Conservation (phyloP, 92 coral and sea anemone genomes). For the Montipora capitata region DNA sequence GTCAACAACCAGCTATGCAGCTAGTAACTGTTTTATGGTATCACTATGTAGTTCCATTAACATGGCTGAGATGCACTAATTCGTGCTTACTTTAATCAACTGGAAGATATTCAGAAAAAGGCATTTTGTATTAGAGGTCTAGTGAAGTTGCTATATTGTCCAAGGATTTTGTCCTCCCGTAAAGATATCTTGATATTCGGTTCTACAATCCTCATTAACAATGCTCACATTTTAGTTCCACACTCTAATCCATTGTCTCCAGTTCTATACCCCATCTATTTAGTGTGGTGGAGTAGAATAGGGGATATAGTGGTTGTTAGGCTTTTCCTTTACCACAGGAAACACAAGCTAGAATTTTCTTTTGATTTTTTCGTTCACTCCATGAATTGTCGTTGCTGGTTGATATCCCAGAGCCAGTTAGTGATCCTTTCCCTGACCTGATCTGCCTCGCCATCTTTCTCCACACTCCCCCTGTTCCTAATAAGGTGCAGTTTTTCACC, state of each 20-base stretch:
- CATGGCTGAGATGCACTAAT: constrained; percentile 27
- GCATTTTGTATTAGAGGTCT: constrained; percentile 32
- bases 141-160: constrained; percentile 13
- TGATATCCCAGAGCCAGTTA: constrained; percentile 78
- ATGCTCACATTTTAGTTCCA: constrained; percentile 25
- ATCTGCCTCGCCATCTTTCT: constrained; percentile 62
- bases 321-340: constrained; percentile 9
- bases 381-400: constrained; percentile 60
- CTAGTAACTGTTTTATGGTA: constrained; percentile 22
- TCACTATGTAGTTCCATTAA: constrained; percentile 20
- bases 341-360: constrained; percentile 22
- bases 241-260: constrained; percentile 21
- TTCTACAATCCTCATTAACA: neutral
- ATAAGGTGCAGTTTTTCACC: constrained; percentile 65
- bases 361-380: constrained; percentile 37
- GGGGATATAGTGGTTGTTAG: constrained; percentile 15
- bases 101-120: constrained; percentile 19
- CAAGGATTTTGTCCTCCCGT: constrained; percentile 34
- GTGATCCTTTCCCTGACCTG: constrained; percentile 66
- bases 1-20: constrained; percentile 39
- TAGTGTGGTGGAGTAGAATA: constrained; percentile 9
- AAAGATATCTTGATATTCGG: constrained; percentile 27
- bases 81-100: constrained; percentile 23
- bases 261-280: constrained; percentile 7
- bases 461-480: constrained; percentile 50